Evolutionary conservation across 2,888 invertebrate genomes (phyloP), one percentile per base, ranked within the genome.

Genomic region (Panorpa germanica): DNA sequence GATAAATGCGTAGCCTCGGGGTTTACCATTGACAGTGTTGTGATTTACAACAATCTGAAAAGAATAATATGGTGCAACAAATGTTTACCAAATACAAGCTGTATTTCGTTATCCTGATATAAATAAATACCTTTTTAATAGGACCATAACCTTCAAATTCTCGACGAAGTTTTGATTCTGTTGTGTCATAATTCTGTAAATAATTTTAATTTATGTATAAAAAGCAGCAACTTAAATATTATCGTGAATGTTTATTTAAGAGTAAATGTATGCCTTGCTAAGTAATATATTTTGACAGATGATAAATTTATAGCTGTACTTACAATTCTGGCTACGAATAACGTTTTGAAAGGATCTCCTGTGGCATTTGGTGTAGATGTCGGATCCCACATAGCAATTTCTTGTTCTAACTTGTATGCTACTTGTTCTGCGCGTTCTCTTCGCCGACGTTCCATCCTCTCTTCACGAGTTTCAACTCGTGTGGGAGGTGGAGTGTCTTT

Each of bases 91-190:
- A n/a, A n/a, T n/a, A n/a, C n/a, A n/a, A n/a, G n/a, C n/a, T 17
- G 5, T 10, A 5, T 11, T 5, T n/a, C 18, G 20, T n/a, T 17
- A n/a, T 12, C 8, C 5, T 29, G 6, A n/a, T 31, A 25, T 14
- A 19, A 30, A 28, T 25, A 29, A 50, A 56, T 56, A 90, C 88
- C 69, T 91, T 95, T 67, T 88, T 91, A 39, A 99, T 91, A 7
- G 88, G 70, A 10, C 98, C 98, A 55, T 93, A 98, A 13, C 85
- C 80, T 62, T 98, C 98, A 59, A 99, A 98, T 52, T 98, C 98
- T 57, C 96, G 70, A 34, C 93, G 61, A 11, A 98, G 59, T 49
- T 99, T 98, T 1, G 93, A 91, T 55, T 98, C 98, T 1, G 96
- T 95, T 2, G 96, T 91, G 56, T 98, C 98, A 59, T 91, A 98